Evolutionary conservation across 2,797 vertebrate species (phyloP).

Genomic region (Pantherophis alleghaniensis): DNA sequence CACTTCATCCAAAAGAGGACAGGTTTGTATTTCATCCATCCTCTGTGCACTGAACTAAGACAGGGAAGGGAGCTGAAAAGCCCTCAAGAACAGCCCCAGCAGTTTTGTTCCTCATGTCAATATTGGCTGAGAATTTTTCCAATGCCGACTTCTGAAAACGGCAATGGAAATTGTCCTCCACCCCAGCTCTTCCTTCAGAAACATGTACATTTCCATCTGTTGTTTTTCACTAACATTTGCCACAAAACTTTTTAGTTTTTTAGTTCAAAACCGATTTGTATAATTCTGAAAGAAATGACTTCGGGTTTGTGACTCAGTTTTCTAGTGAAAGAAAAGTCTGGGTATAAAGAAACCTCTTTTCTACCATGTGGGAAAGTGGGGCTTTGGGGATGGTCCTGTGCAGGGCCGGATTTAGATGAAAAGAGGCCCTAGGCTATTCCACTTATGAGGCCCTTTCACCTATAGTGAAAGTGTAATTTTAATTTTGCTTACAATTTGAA

Average conservation of each 20-base stretch:
- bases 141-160: background rate
- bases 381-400: background rate
- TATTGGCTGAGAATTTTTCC: background rate
- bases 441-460: too few relatives aligned
- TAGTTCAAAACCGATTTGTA: accelerated
- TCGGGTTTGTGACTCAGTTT: background rate
- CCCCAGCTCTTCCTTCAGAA: background rate
- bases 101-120: background rate
- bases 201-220: too few relatives aligned
- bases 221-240: background rate
- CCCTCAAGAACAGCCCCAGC: background rate
- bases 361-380: background rate
- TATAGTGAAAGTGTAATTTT: too few relatives aligned
- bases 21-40: background rate
- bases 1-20: background rate
- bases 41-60: background rate
- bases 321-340: conserved; percentile 20
- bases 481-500: too few relatives aligned
- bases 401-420: too few relatives aligned
- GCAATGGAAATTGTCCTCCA: background rate
- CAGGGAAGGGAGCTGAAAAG: background rate
- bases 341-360: background rate
- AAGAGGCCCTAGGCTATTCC: too few relatives aligned
- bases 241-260: background rate
- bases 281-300: background rate